A percentile compares a stretch with the other conserved stretches of the same genome.
These are phyloP conservation scores for Andrena chrysosceles DNA, from an alignment of 2,888 invertebrate species.

Conservation along the genomic window DNA sequence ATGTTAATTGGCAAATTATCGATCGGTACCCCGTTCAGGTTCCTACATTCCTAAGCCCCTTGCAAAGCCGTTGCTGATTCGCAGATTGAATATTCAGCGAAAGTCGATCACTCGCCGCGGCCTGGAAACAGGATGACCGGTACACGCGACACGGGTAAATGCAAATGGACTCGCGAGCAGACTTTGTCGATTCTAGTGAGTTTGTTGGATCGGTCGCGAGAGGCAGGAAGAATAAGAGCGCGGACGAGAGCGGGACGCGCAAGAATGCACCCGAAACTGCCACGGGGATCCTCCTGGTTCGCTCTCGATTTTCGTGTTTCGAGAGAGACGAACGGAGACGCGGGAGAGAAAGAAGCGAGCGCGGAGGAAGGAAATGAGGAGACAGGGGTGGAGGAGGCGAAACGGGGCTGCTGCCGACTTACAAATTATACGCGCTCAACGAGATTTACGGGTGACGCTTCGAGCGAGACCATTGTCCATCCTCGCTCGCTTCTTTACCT, in stretches of 20 bases:
- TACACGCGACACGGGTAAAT: neutral
- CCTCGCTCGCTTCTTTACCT: conserved; percentile 80
- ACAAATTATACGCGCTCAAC: conserved; percentile 85
- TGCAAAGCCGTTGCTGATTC: too few species aligned
- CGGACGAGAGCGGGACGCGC: neutral
- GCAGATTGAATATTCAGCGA: too few species aligned
- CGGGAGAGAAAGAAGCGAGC: conserved; percentile 26
- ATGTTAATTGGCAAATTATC: too few species aligned
- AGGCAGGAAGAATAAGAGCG: neutral
- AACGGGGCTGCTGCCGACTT: conserved; percentile 81
- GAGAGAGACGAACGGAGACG: conserved; percentile 44
- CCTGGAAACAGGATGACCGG: neutral
- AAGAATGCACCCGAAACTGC: conserved; percentile 3
- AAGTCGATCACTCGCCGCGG: too few species aligned
- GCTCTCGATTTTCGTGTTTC: conserved; percentile 46
- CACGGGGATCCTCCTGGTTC: neutral
- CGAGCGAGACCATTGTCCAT: conserved; percentile 84
- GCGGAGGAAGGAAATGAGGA: conserved; percentile 14
- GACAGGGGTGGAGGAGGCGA: conserved; percentile 24
- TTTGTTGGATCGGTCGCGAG: neutral
- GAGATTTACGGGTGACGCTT: conserved; percentile 85
- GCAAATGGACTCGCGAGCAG: neutral
- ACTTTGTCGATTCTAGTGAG: neutral
- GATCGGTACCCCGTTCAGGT: too few species aligned
- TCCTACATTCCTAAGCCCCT: too few species aligned